Evolutionary conservation across 2,113 vertebrate species (phyloP).

Genomic region (Lepus europaeus): DNA sequence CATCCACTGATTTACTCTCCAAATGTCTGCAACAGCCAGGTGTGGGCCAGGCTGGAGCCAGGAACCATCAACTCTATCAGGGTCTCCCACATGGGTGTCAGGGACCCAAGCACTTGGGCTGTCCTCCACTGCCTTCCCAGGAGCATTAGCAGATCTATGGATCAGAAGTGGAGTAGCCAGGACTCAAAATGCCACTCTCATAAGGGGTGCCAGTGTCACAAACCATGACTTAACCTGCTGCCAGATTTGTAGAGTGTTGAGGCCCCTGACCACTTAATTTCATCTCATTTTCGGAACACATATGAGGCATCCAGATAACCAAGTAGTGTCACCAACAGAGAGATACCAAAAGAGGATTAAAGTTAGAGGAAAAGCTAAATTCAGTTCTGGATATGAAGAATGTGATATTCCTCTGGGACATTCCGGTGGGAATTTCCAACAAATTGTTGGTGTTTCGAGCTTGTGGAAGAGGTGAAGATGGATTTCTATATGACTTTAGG

Average conservation of each 20-base stretch:
- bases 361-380: neutral
- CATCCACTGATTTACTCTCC: too few species aligned
- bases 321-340: neutral
- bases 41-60: too few species aligned
- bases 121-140: too few species aligned
- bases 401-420: neutral
- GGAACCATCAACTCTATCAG: too few species aligned
- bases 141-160: too few species aligned
- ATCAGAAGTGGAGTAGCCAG: too few species aligned
- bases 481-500: neutral
- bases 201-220: too few species aligned
- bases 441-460: neutral
- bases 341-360: neutral
- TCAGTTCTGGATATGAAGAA: neutral
- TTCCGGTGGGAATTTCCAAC: neutral
- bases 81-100: too few species aligned
- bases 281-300: constrained; percentile 12
- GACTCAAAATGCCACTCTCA: too few species aligned
- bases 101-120: too few species aligned
- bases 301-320: neutral
- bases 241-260: neutral
- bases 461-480: neutral
- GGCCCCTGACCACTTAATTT: neutral
- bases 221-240: too few species aligned
- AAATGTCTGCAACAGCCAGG: too few species aligned